Conservation (phyloP, 2,113 vertebrate genomes). For the Eupsittula cactorum region DNA sequence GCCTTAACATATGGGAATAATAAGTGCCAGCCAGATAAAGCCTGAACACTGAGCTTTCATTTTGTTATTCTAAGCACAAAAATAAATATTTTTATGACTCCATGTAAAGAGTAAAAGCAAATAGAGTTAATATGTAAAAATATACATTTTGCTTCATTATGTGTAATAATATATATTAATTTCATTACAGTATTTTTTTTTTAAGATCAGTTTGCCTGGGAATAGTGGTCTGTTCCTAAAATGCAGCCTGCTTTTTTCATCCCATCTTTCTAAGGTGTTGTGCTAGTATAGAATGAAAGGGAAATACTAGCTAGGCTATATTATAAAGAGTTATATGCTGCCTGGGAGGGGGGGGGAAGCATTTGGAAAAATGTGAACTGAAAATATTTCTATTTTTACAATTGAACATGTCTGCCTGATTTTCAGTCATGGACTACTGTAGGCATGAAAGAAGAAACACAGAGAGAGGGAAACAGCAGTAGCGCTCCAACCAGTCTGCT, state of each 20-base stretch:
- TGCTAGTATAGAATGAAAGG: neutral
- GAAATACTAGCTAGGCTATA: neutral
- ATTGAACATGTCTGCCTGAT: neutral
- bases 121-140: slow-evolving; percentile 66
- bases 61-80: slow-evolving; percentile 66
- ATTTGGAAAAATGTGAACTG: slow-evolving; percentile 5
- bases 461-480: neutral
- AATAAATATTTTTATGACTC: slow-evolving; percentile 69
- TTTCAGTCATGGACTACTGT: neutral
- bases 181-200: slow-evolving; percentile 48
- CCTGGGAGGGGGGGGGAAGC: fast-evolving
- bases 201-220: slow-evolving; percentile 41
- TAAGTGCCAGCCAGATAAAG: slow-evolving; percentile 64
- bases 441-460: neutral
- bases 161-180: slow-evolving; percentile 64
- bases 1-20: slow-evolving; percentile 68
- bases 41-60: slow-evolving; percentile 50
- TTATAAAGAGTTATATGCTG: neutral
- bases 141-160: slow-evolving; percentile 66
- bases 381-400: slow-evolving; percentile 19
- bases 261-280: slow-evolving; percentile 7
- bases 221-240: neutral
- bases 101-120: slow-evolving; percentile 65
- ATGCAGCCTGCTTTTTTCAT: neutral
- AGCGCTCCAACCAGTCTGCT: neutral